Base-by-base conservation (phyloP, 2,113 vertebrate species). In the Cathartes aura region DNA sequence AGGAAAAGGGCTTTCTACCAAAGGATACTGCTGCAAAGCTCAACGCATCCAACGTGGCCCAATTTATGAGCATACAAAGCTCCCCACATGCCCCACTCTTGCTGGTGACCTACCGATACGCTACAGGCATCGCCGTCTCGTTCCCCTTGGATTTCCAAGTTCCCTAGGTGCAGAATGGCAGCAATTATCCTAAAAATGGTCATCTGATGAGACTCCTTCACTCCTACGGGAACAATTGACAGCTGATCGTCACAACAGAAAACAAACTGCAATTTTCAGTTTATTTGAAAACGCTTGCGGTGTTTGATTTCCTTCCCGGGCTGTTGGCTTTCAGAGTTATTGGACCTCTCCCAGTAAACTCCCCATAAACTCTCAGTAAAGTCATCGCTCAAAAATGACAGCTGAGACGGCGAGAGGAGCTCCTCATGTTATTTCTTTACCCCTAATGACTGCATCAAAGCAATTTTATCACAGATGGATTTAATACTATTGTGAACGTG, bases 91-190 rank as follows among this genome's bases (percentile, higher is more conserved):
- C 63, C 73, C 21, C 23, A 6, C 1, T 20, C 52, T 17, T 36
- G 38, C 10, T 15, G 18, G 56, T 5, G 40, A 98, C 98, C 86
- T 98, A 99, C 99, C 47, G 92, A 94, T 9, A 99, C 45, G 26
- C 96, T 98, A 36, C 99, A 99, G 78, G 98, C 98, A 3, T 99
- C 99, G 2, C 98, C 98, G 3, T 99, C 99, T 9, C 98, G 97
- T 71, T 99, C 99, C 0, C 96, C 79, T 27, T 96, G 90, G 84
- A 99, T 98, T 66, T 98, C 98, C 45, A 99, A 62, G 64, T 99
- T 99, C 13, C 99, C 99, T 10, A 99, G 98, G 80, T 99, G 99
- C 62, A 99, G 98, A 95, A 99, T 99, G 74, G 99, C 99, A 66
- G 99, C 99, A 10, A 99, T 97, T 68, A 99, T 98, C 95, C 98